phyloP scores from a whole-genome alignment of 2,797 vertebrate genomes.

The Rhinichthys osculus region DNA sequence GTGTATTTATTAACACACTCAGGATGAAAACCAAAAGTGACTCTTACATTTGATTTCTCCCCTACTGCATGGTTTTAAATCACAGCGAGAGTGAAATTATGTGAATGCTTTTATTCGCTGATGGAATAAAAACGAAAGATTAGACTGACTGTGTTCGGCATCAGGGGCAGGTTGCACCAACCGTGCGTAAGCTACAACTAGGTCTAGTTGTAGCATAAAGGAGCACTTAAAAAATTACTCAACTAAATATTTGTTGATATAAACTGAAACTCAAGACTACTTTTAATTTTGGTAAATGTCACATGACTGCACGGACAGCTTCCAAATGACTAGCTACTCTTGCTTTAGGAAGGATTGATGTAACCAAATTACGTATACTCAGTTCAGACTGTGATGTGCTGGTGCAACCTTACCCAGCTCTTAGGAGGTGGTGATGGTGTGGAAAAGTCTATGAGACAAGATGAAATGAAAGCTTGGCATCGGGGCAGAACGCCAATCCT shows the following conservation, averaged over 20 bases:
- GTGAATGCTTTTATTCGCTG: constrained; percentile 9
- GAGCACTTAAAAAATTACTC: background rate
- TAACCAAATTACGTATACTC: background rate
- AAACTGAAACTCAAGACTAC: background rate
- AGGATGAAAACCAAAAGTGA: background rate
- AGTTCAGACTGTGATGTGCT: background rate
- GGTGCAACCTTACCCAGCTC: background rate
- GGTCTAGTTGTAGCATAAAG: constrained; percentile 2
- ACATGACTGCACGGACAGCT: background rate
- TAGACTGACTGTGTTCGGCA: background rate
- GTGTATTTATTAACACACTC: background rate
- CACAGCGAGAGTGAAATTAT: constrained; percentile 20
- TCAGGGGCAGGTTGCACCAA: background rate
- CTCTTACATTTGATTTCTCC: constrained; percentile 9
- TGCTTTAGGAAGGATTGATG: constrained; percentile 4
- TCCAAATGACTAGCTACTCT: background rate
- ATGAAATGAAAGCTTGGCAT: constrained; percentile 39
- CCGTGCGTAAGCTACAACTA: background rate
- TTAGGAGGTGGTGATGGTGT: constrained; percentile 14
- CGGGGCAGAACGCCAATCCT: background rate
- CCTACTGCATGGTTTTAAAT: background rate
- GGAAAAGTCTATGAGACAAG: constrained; percentile 29
- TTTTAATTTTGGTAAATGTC: background rate
- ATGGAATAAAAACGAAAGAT: background rate
- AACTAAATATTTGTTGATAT: background rate